A percentile compares a stretch with the other conserved stretches of the same genome.
Evolutionary conservation across 2,797 vertebrate genomes (phyloP).

Genomic region (Tenualosa thibaudeaui): DNA sequence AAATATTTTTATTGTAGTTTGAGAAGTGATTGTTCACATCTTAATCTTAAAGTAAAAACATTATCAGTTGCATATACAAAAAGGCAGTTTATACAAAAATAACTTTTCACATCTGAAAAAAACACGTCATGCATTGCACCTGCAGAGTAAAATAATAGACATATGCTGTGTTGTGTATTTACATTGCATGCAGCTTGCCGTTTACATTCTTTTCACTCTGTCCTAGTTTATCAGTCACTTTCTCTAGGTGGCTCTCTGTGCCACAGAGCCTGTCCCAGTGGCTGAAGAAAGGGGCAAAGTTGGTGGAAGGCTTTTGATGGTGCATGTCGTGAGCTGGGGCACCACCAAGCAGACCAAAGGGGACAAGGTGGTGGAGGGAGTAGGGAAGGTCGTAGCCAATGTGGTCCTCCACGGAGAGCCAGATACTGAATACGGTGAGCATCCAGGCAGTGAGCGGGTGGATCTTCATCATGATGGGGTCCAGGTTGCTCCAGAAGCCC

Average conservation of each 20-base stretch:
- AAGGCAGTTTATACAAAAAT: neutral
- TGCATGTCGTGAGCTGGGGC: conserved; percentile 76
- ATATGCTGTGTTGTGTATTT: conserved; percentile 28
- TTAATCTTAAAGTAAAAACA: neutral
- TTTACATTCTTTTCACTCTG: neutral
- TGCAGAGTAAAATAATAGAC: neutral
- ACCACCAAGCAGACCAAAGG: conserved; percentile 73
- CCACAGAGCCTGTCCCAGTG: conserved; percentile 78
- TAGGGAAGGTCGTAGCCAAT: conserved; percentile 77
- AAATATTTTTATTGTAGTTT: neutral
- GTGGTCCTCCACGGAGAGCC: conserved; percentile 80
- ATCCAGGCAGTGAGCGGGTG: conserved; percentile 73
- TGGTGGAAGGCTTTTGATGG: conserved; percentile 74
- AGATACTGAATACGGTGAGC: conserved; percentile 71
- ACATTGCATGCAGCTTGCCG: neutral
- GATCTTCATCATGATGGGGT: conserved; percentile 68
- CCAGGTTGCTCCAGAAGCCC: conserved; percentile 74
- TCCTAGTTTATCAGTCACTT: conserved; percentile 35
- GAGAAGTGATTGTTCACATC: neutral
- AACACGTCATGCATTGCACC: neutral
- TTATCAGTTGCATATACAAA: neutral
- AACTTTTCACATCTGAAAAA: neutral
- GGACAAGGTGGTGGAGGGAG: conserved; percentile 69
- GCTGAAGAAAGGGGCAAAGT: conserved; percentile 78
- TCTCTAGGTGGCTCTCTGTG: conserved; percentile 56